Conservation (phyloP, 1,140 invertebrate species). For the Drosophila cardini region DNA sequence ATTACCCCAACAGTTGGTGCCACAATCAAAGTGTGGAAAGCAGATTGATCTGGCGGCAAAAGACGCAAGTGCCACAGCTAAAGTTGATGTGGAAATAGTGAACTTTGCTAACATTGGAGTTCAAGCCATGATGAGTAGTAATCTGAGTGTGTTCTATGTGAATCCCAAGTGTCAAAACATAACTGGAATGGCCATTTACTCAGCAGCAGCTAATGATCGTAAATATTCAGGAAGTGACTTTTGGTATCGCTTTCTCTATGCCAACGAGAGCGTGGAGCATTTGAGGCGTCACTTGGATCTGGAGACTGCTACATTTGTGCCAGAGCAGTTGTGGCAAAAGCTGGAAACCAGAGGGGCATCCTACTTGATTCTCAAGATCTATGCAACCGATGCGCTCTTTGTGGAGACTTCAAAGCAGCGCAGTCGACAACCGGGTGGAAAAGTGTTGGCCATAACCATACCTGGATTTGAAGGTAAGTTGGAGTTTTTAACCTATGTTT, state of each 20-base stretch:
- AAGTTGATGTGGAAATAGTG: constrained; percentile 24
- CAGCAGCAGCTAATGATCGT: background rate
- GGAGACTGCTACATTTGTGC: constrained; percentile 65
- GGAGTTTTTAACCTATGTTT: background rate
- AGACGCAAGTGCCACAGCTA: background rate
- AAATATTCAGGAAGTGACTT: constrained; percentile 30
- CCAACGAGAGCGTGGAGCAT: constrained; percentile 46
- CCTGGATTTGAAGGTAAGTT: constrained; percentile 67
- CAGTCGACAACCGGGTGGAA: constrained; percentile 46
- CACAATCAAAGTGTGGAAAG: constrained; percentile 26
- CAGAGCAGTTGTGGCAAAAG: constrained; percentile 51
- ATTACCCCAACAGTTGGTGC: constrained; percentile 50
- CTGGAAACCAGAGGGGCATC: constrained; percentile 12
- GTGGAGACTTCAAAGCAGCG: constrained; percentile 52
- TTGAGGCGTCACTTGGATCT: constrained; percentile 42
- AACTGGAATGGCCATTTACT: constrained; percentile 69
- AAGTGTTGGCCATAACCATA: constrained; percentile 74
- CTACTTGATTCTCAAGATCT: constrained; percentile 71
- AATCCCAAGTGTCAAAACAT: constrained; percentile 65
- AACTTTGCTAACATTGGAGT: constrained; percentile 53
- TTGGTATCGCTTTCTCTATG: constrained; percentile 58
- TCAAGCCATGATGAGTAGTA: constrained; percentile 48
- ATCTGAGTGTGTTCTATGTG: constrained; percentile 77
- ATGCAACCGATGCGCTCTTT: constrained; percentile 71
- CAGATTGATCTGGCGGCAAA: too few relatives aligned